These are phyloP conservation scores for Lamproptera curius DNA, from an alignment of 2,888 invertebrate species.

Conservation along the genomic window DNA sequence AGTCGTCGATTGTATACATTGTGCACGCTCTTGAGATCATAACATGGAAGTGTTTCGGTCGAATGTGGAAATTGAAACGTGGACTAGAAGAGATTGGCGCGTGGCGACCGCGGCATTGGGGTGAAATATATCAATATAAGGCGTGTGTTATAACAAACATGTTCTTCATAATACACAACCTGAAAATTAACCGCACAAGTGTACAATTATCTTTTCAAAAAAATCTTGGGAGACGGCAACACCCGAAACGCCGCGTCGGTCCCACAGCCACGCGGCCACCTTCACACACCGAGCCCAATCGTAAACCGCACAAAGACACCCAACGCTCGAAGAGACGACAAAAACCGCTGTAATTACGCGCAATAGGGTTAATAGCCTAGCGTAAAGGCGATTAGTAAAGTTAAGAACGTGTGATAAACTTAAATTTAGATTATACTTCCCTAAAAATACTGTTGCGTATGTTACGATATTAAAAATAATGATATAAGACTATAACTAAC, in stretches of 20 bases:
- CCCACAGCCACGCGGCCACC: slow-evolving; percentile 6
- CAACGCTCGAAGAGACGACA: slow-evolving; percentile 22
- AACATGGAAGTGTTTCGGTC: slow-evolving; percentile 36
- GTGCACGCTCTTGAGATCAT: slow-evolving; percentile 48
- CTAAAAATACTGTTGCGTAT: slow-evolving; percentile 75
- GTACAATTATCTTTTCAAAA: background rate
- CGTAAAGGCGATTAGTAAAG: slow-evolving; percentile 36
- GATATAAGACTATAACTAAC: slow-evolving; percentile 71
- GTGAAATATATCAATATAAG: no score
- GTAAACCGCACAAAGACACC: slow-evolving; percentile 29
- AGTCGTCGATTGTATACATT: slow-evolving; percentile 25
- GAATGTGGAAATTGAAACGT: slow-evolving; percentile 24
- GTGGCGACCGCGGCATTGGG: slow-evolving; percentile 21
- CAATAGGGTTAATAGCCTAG: slow-evolving; percentile 21
- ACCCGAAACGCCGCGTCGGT: slow-evolving; percentile 6
- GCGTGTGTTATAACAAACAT: no score
- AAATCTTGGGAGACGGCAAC: background rate
- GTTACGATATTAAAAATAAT: slow-evolving; percentile 74
- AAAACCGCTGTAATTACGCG: slow-evolving; percentile 20
- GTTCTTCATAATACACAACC: no score
- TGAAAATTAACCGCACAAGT: no score
- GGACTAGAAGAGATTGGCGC: slow-evolving; percentile 42
- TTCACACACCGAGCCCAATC: slow-evolving; percentile 6
- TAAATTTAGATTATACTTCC: slow-evolving; percentile 67
- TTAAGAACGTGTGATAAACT: slow-evolving; percentile 58